Evolutionary conservation across 1,140 invertebrate genomes (phyloP), one percentile per base, ranked within the genome.

Genomic region (Apolygus lucorum): DNA sequence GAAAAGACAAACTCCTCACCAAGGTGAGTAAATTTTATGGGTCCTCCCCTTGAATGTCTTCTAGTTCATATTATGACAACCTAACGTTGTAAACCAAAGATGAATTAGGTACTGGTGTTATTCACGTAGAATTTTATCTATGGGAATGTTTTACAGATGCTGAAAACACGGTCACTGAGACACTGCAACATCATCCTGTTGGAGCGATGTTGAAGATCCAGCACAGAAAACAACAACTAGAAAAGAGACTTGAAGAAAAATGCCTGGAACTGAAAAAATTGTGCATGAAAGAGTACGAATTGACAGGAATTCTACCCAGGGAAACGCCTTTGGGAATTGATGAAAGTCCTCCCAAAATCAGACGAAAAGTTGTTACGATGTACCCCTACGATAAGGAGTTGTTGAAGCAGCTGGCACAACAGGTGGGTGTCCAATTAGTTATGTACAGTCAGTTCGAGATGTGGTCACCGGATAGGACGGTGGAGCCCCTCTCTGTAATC

Each of bases 271-370:
- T 93, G 1, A 90, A 90, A 76, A 83, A 82, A 72, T 77, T 93
- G 34, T 93, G 91, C 75, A 80, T 92, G 2, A 79, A 87, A 73
- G 91, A 93, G 82, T 90, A 88, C 17, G 88, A 92, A 74, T 77
- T 93, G 52, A 93, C 89, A 0, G 91, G 91, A 68, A 79, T 88
- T 72, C 80, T 94, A 74, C 90, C 91, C 26, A 83, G 85, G 13
- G 91, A 94, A 78, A 89, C 86, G 62, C 90, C 91, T 4, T 75
- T 89, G 28, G 86, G 84, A 66, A 87, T 89, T 17, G 90, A 90
- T 59, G 89, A 92, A 76, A 82, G 83, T 49, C 80, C 84, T 28
- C 90, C 90, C 24, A 76, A 77, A 29, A 84, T 91, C 70, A 78
- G 83, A 71, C 79, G 85, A 73, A 80, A 87, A 74, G 81, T 89